phyloP scores from a whole-genome alignment of 1,140 invertebrate species.

The Microplitis mediator region DNA sequence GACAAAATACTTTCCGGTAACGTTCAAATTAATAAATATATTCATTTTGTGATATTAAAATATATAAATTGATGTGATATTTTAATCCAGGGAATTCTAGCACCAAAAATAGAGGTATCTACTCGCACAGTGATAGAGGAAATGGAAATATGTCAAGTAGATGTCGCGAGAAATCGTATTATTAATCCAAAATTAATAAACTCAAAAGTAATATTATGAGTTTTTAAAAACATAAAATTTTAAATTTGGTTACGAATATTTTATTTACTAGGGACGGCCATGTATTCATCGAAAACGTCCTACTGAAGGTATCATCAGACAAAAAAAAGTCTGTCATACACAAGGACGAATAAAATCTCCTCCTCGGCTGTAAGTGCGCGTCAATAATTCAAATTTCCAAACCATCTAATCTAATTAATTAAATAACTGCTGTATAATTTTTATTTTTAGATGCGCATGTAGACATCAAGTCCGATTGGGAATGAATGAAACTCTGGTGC shows the following conservation, averaged over 20 bases:
- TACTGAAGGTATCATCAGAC: constrained; percentile 46
- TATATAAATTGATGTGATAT: not conserved
- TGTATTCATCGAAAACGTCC: constrained; percentile 40
- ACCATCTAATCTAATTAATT: not conserved
- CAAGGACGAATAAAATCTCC: constrained; percentile 35
- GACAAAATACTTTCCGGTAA: constrained; percentile 69
- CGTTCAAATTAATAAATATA: not conserved
- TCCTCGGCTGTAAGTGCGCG: constrained; percentile 19
- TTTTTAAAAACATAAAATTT: not conserved
- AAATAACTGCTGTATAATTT: not conserved
- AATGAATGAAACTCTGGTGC: not conserved
- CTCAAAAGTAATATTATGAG: constrained; percentile 44
- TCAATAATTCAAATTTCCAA: not conserved
- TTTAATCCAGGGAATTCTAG: constrained; percentile 63
- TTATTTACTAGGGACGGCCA: constrained; percentile 32
- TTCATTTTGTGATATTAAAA: not conserved
- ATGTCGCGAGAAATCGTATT: constrained; percentile 30
- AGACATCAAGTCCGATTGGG: not conserved
- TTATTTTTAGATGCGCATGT: not conserved
- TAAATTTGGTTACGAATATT: not conserved
- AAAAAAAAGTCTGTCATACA: constrained; percentile 54
- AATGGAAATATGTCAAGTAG: constrained; percentile 42
- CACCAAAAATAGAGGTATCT: constrained; percentile 67
- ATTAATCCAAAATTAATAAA: constrained; percentile 58
- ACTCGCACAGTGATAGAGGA: constrained; percentile 66